These are phyloP conservation scores for Euwallacea fornicatus DNA, from an alignment of 1,140 invertebrate species.

Conservation along the genomic window DNA sequence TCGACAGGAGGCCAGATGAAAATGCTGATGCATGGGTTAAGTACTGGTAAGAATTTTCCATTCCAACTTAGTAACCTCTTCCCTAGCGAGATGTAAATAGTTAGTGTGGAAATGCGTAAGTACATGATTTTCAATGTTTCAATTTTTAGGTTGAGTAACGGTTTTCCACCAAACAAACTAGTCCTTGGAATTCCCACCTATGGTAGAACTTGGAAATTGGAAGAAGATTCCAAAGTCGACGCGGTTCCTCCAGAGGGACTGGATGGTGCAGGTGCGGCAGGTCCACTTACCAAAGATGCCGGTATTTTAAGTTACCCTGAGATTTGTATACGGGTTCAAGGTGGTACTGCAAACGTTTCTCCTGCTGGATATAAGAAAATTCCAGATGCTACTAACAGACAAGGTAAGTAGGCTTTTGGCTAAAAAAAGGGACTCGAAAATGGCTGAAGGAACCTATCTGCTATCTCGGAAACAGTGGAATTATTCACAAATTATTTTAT, in stretches of 20 bases:
- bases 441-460: background rate
- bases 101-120: background rate
- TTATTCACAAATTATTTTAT: background rate
- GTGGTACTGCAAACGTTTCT: conserved; percentile 53
- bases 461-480: background rate
- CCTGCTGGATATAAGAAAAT: conserved; percentile 63
- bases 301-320: conserved; percentile 82
- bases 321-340: conserved; percentile 60
- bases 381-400: conserved; percentile 72
- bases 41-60: conserved; percentile 58
- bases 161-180: conserved; percentile 73
- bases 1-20: conserved; percentile 66
- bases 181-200: conserved; percentile 81
- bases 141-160: conserved; percentile 63
- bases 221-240: conserved; percentile 69
- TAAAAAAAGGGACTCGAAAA: background rate
- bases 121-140: background rate
- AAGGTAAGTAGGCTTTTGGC: conserved; percentile 55
- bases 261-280: conserved; percentile 66
- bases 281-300: conserved; percentile 68
- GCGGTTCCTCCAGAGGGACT: conserved; percentile 72
- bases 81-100: background rate
- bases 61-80: background rate
- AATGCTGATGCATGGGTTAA: conserved; percentile 67
- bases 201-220: conserved; percentile 81